Base-by-base conservation (phyloP, 2,113 vertebrate genomes). In the Ictidomys tridecemlineatus region DNA sequence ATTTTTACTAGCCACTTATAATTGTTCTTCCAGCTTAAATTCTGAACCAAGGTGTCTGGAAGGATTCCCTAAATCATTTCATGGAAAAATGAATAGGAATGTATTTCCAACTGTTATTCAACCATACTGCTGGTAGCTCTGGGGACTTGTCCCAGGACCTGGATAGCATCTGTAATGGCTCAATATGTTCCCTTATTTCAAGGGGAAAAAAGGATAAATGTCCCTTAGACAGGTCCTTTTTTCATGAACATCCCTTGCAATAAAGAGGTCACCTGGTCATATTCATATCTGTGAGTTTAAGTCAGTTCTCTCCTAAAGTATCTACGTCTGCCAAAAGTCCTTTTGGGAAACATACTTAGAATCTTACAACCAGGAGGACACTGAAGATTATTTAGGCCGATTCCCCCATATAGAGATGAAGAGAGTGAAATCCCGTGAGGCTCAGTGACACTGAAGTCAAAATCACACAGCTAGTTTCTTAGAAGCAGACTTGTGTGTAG, bases 1-100 rank as follows among this genome's bases (percentile, higher is more conserved):
- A 58, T 69, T 88, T 92, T 92, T 95, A 88, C 85, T 78, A 7
- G 11, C 30, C 67, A 84, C 48, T 92, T 92, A 6, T 78, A 83
- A 89, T 92, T 78, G 5, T 89, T 85, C 26, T 90, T 63, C 39
- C 2, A 78, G 30, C 18, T 96, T 89, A 82, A 86, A 86, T 89
- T 95, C 51, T 69, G 65, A 91, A 67, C 58, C 42, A 76, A 58
- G 56, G 18, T 61, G 22, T 28, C 61, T 63, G 14, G 2, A 89
- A 89, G 24, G 61, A 13, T 61, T 39, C 24, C 84, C 87, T 73
- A 65, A 90, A 63, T 77, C 89, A 53, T 87, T 84, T 78, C 58
- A 90, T 69, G 14, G 53, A 89, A 79, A 91, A 56, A 72, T 30
- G 8, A 85, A 85, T 24, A 67, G 12, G 34, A 8, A 56, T 37